Percentiles rank a stretch among this genome's conserved stretches.
Evolutionary conservation across 2,797 vertebrate genomes (phyloP).

Genomic region (Trachurus trachurus): DNA sequence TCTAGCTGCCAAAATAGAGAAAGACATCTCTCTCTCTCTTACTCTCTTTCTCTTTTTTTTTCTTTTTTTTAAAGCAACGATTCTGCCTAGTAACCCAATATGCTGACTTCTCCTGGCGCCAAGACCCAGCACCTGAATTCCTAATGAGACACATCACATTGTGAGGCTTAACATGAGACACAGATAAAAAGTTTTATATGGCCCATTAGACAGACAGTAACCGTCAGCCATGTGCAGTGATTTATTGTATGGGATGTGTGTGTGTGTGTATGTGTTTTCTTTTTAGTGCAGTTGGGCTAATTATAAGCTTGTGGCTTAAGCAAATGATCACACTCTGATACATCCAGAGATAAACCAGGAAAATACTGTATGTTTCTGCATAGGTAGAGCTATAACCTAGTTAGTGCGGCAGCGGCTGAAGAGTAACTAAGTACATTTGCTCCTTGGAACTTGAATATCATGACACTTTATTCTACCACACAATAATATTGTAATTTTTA

Average conservation of each 20-base stretch:
- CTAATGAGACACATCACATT: slow-evolving; percentile 45
- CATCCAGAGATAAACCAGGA: neutral
- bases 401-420: neutral
- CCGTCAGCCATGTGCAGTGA: neutral
- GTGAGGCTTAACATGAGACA: slow-evolving; percentile 17
- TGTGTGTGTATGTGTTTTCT: neutral
- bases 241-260: neutral
- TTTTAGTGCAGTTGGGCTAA: neutral
- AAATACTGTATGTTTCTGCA: neutral
- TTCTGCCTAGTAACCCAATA: slow-evolving; percentile 83
- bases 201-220: slow-evolving; percentile 10
- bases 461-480: too few relatives aligned
- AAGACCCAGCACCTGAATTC: slow-evolving; percentile 55
- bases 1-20: slow-evolving; percentile 61
- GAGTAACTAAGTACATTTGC: neutral
- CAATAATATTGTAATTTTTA: too few relatives aligned
- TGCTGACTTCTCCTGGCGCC: slow-evolving; percentile 73
- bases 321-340: neutral
- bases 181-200: slow-evolving; percentile 35
- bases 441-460: neutral
- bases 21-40: neutral
- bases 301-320: neutral
- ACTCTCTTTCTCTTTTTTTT: too few relatives aligned
- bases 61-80: neutral
- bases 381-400: too few relatives aligned